phyloP scores from a whole-genome alignment of 2,113 vertebrate species.

The Etheostoma cragini region DNA sequence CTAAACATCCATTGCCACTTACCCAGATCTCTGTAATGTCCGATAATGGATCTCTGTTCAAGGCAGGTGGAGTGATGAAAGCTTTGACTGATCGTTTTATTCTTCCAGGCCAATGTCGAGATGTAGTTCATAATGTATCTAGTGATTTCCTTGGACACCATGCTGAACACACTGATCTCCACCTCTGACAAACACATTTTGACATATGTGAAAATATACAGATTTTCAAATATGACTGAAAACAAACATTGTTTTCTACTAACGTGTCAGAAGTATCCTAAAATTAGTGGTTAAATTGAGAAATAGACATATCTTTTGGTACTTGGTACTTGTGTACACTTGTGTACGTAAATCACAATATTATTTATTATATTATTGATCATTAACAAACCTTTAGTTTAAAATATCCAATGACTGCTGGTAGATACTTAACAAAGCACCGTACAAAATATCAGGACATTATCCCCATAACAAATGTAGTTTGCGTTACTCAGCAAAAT shows the following conservation, averaged over 20 bases:
- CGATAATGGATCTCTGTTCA: conserved; percentile 58
- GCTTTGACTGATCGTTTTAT: conserved; percentile 82
- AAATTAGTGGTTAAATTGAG: background rate
- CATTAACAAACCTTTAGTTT: background rate
- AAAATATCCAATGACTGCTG: background rate
- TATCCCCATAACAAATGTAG: background rate
- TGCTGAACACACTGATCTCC: conserved; percentile 89
- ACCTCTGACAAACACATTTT: conserved; percentile 82
- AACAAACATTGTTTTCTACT: background rate
- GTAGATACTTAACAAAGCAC: background rate
- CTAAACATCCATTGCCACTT: conserved; percentile 38
- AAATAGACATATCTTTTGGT: background rate
- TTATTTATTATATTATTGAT: background rate
- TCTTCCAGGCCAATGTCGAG: conserved; percentile 85
- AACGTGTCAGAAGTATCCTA: background rate
- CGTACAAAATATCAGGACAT: background rate
- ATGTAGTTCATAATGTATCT: conserved; percentile 83
- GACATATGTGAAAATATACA: background rate
- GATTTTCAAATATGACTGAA: background rate
- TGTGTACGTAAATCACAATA: background rate
- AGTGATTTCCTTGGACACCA: conserved; percentile 89
- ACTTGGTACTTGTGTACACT: background rate
- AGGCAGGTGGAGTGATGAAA: conserved; percentile 80
- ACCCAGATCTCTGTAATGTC: conserved; percentile 91
- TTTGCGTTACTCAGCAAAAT: background rate